These are phyloP conservation scores for Trichogramma pretiosum DNA, from an alignment of 1,140 invertebrate species.

Conservation along the genomic window DNA sequence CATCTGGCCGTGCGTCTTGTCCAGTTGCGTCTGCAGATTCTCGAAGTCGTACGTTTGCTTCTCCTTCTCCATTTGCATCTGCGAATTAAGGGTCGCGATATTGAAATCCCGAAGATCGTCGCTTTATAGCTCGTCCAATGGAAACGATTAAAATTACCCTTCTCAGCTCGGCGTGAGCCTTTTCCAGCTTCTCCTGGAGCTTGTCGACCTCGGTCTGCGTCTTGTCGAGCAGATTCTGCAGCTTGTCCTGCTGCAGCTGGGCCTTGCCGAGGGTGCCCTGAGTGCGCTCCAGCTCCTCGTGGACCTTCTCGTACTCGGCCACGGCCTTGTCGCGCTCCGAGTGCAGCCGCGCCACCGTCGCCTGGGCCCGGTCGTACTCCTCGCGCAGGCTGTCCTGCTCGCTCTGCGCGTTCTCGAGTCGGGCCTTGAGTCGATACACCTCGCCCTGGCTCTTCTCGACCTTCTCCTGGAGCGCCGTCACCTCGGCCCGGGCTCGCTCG, in stretches of 20 bases:
- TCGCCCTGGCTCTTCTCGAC: constrained; percentile 80
- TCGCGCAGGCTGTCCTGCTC: constrained; percentile 87
- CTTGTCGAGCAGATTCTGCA: constrained; percentile 78
- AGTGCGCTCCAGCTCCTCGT: constrained; percentile 80
- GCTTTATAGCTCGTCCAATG: no score
- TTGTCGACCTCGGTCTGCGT: constrained; percentile 86
- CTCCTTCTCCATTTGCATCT: constrained; percentile 84
- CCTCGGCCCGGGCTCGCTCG: constrained; percentile 74
- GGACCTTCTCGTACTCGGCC: constrained; percentile 77
- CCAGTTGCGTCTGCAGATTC: constrained; percentile 79
- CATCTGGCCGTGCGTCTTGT: constrained; percentile 78
- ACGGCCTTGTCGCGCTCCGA: constrained; percentile 79
- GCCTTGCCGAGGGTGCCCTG: constrained; percentile 82
- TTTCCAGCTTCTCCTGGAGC: constrained; percentile 76
- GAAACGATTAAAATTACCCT: constrained; percentile 50
- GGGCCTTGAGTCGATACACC: constrained; percentile 85
- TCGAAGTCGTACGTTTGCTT: constrained; percentile 83
- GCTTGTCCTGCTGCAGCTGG: constrained; percentile 81
- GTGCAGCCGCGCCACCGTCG: constrained; percentile 68
- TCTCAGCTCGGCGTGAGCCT: constrained; percentile 67
- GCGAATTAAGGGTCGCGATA: constrained; percentile 15
- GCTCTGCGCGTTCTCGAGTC: constrained; percentile 86
- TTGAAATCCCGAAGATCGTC: neutral
- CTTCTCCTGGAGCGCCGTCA: constrained; percentile 81
- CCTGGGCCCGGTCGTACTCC: constrained; percentile 74